phyloP scores from a whole-genome alignment of 1,140 invertebrate genomes.

The Drosophila ohnishii region DNA sequence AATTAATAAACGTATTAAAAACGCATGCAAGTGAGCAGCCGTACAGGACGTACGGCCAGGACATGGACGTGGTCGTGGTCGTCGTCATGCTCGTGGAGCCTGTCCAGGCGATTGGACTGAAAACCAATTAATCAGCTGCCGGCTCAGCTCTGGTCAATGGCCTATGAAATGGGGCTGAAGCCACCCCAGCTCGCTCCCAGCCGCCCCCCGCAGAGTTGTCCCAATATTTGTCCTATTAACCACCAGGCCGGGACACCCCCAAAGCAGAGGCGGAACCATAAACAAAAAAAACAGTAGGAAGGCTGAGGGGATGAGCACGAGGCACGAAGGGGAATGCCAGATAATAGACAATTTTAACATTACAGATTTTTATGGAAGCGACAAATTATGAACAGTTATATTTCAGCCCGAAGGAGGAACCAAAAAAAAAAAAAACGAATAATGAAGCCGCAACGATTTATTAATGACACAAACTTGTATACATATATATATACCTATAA shows the following conservation, averaged over 20 bases:
- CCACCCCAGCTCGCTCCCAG: constrained; percentile 2
- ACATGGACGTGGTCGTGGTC: constrained; percentile 15
- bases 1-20: constrained; percentile 80
- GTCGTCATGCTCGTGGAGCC: neutral
- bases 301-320: constrained; percentile 17
- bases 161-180: constrained; percentile 81
- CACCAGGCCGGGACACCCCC: constrained; percentile 20
- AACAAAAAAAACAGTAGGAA: neutral
- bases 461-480: constrained; percentile 4
- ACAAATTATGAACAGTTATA: constrained; percentile 73
- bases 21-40: constrained; percentile 73
- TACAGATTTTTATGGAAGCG: constrained; percentile 59
- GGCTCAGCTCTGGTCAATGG: constrained; percentile 68
- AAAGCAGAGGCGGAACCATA: constrained; percentile 5
- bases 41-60: constrained; percentile 29
- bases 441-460: constrained; percentile 30
- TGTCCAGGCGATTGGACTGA: constrained; percentile 43
- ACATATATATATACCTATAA: neutral
- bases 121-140: constrained; percentile 74
- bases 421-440: neutral
- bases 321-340: constrained; percentile 29
- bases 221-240: constrained; percentile 78
- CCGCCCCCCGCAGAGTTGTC: constrained; percentile 41
- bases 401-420: constrained; percentile 47
- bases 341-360: constrained; percentile 71